Evolutionary conservation across 2,797 vertebrate genomes (phyloP).

Genomic region (Hozukius guyotensis): DNA sequence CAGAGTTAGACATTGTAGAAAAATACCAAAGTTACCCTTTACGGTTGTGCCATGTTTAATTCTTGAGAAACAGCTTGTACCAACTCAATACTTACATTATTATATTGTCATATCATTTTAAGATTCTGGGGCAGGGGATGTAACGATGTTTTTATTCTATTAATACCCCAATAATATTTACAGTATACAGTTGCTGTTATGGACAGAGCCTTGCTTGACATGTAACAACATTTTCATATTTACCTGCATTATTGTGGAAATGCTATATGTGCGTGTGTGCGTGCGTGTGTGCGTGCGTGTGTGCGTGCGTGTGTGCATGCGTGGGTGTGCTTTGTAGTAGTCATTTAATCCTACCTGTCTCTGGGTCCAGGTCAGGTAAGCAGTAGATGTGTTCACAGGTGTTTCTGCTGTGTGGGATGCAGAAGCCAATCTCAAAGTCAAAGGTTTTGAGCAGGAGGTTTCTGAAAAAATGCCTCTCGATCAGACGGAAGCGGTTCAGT

Average conservation of each 20-base stretch:
- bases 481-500: slow-evolving; percentile 90
- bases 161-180: neutral
- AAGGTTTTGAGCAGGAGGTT: slow-evolving; percentile 91
- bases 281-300: neutral
- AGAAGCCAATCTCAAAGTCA: slow-evolving; percentile 95
- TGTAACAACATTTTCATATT: neutral
- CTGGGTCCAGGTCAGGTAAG: slow-evolving; percentile 89
- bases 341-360: slow-evolving; percentile 78
- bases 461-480: slow-evolving; percentile 92
- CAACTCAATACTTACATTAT: too few species aligned
- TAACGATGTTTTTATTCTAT: too few species aligned
- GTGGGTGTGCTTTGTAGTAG: too few species aligned
- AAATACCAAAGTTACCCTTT: too few species aligned
- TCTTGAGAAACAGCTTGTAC: too few species aligned
- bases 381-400: slow-evolving; percentile 94
- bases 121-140: too few species aligned
- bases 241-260: neutral
- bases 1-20: neutral
- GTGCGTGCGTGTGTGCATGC: neutral
- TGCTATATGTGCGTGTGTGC: neutral
- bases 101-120: too few species aligned
- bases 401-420: slow-evolving; percentile 92
- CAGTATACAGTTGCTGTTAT: neutral
- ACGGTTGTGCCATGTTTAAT: too few species aligned
- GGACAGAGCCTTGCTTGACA: neutral